Evolutionary conservation across 2,888 invertebrate genomes (phyloP).

Genomic region (Neocrepidodera transversa): DNA sequence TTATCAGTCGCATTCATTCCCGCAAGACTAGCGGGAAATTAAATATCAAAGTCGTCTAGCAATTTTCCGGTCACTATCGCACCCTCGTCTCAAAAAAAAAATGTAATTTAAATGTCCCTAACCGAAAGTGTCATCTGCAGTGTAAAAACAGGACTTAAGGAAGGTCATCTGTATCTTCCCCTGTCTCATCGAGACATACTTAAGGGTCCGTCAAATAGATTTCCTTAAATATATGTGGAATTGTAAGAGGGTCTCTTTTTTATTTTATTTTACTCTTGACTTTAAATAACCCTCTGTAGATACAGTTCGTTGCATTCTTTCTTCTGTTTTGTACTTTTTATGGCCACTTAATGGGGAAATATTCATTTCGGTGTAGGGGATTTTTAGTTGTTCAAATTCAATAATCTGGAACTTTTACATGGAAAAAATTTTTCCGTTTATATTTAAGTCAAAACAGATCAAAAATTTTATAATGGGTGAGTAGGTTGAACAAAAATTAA

Average conservation of each 20-base stretch:
- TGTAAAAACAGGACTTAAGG: slow-evolving; percentile 30
- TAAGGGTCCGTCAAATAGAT: slow-evolving; percentile 33
- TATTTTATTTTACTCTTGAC: slow-evolving; percentile 45
- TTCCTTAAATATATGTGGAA: slow-evolving; percentile 39
- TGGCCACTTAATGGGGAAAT: slow-evolving; percentile 6
- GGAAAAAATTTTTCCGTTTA: too few species aligned
- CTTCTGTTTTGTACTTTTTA: slow-evolving; percentile 9
- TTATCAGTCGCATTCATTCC: slow-evolving; percentile 19
- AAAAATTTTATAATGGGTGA: too few species aligned
- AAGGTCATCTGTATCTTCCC: slow-evolving; percentile 30
- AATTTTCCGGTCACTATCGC: slow-evolving; percentile 44
- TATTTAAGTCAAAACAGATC: too few species aligned
- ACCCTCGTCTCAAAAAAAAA: slow-evolving; percentile 47
- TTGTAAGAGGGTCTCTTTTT: slow-evolving; percentile 39
- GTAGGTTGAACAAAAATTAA: too few species aligned
- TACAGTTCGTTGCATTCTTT: slow-evolving; percentile 17
- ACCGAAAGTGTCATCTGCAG: slow-evolving; percentile 42
- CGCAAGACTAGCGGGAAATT: slow-evolving; percentile 28
- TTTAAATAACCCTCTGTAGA: slow-evolving; percentile 21
- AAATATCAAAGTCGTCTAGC: slow-evolving; percentile 26
- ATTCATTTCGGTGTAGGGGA: slow-evolving; percentile 2
- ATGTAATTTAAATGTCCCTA: slow-evolving; percentile 57
- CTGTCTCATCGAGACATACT: slow-evolving; percentile 23
- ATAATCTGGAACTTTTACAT: slow-evolving; percentile 14
- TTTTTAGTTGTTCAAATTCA: not conserved